Base-by-base conservation (phyloP, 2,113 vertebrate genomes). In the Xenopus borealis region DNA sequence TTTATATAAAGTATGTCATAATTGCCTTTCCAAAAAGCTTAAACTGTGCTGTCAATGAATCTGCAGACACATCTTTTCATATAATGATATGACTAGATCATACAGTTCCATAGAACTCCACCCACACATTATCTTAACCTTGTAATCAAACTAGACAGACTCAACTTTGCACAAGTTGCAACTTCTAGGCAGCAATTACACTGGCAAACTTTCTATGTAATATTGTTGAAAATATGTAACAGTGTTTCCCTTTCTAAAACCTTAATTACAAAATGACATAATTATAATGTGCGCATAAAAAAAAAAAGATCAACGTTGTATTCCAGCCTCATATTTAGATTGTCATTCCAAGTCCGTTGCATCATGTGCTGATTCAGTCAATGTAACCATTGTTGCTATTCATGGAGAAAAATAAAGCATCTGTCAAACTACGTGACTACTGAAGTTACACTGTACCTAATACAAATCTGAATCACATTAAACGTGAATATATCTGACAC, bases 191-290 rank as follows among this genome's bases (percentile, higher is more conserved):
- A 12, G 46, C 14, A 72, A 63, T 72, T 63, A 52, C 59, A 44
- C 16, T 50, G 69, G 44, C 45, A 72, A 52, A 11, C 11, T 11
- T 40, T 64, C 27, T 65, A 46, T 66, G 30, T n/a, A 11, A 66
- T 66, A 73, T 57, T 63, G 50, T 23, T 55, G 33, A 58, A 73
- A 57, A 20, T 66, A 57, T 45, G 50, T 23, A n/a, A 40, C 71
- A 64, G 47, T 50, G 14, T 64, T 62, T 72, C 19, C 33, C 47
- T 62, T 63, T 63, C 10, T 14, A 72, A 55, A 44, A 52, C 62
- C 16, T 64, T 72, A 72, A 64, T 72, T 65, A 65, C 30, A 72
- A 57, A 73, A 73, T 73, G 50, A 57, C 71, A 73, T 73, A 20
- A 66, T 66, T 73, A 58, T 13, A 66, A 73, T 58, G 62, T 66